Evolutionary conservation across 2,113 vertebrate genomes (phyloP).

Genomic region (Paracanthobrama guichenoti): DNA sequence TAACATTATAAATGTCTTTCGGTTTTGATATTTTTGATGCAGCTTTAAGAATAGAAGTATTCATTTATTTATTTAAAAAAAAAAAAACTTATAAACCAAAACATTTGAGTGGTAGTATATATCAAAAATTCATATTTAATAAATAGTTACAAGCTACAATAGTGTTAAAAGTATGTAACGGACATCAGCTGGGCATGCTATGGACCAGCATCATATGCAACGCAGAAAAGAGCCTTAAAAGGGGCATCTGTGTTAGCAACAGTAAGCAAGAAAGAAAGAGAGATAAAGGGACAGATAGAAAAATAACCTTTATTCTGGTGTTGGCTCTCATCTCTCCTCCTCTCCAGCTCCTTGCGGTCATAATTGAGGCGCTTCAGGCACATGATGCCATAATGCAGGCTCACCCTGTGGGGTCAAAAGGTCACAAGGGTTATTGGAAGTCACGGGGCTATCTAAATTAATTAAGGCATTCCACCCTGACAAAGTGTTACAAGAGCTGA

Average conservation of each 20-base stretch:
- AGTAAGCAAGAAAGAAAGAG: neutral
- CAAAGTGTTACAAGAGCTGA: conserved; percentile 38
- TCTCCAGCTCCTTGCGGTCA: conserved; percentile 90
- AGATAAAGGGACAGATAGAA: neutral
- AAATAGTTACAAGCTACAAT: neutral
- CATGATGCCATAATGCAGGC: conserved; percentile 93
- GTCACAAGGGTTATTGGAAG: conserved; percentile 45
- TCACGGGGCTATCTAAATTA: conserved; percentile 27
- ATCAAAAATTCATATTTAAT: neutral
- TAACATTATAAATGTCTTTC: neutral
- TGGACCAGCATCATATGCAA: neutral
- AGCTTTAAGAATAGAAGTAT: no score
- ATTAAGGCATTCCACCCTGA: conserved; percentile 40
- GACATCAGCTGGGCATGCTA: neutral
- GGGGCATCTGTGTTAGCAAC: neutral
- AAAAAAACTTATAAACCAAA: no score
- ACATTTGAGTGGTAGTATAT: no score
- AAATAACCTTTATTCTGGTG: conserved; percentile 84
- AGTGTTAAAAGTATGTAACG: neutral
- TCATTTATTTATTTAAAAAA: no score
- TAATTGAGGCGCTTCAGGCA: conserved; percentile 93
- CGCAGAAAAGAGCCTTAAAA: neutral
- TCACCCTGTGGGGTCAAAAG: conserved; percentile 79
- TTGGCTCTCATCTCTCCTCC: conserved; percentile 85
- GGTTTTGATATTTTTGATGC: no score